Conservation (phyloP, 2,888 invertebrate genomes). For the Calephelis perditalis region DNA sequence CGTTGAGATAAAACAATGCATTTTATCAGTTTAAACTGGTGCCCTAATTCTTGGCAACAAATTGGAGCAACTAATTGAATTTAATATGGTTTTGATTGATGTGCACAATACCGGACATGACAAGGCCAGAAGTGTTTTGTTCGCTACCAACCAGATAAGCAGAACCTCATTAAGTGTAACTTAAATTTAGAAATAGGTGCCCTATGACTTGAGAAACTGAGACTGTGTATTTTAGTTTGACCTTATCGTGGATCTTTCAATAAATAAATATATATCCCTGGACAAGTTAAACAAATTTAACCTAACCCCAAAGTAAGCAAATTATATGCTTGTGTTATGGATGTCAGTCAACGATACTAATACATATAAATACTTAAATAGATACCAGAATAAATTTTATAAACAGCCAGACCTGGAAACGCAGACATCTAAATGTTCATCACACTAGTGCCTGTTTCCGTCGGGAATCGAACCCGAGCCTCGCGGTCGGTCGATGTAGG, state of each 20-base stretch:
- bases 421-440: no score
- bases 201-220: constrained; percentile 36
- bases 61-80: constrained; percentile 41
- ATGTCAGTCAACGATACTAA: no score
- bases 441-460: no score
- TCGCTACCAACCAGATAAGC: constrained; percentile 47
- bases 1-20: constrained; percentile 22
- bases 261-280: no score
- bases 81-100: constrained; percentile 53
- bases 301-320: no score
- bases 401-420: no score
- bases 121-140: constrained; percentile 61
- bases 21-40: constrained; percentile 23
- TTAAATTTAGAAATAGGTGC: constrained; percentile 48
- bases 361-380: no score
- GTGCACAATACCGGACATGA: constrained; percentile 47
- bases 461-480: no score
- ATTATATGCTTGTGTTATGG: no score
- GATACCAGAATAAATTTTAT: no score
- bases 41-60: constrained; percentile 39
- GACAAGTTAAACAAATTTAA: no score
- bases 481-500: no score
- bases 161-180: constrained; percentile 48
- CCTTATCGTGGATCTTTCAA: constrained; percentile 21
- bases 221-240: constrained; percentile 30